Conservation (phyloP, 2,888 invertebrate genomes). For the Chymomyza procnemis region DNA sequence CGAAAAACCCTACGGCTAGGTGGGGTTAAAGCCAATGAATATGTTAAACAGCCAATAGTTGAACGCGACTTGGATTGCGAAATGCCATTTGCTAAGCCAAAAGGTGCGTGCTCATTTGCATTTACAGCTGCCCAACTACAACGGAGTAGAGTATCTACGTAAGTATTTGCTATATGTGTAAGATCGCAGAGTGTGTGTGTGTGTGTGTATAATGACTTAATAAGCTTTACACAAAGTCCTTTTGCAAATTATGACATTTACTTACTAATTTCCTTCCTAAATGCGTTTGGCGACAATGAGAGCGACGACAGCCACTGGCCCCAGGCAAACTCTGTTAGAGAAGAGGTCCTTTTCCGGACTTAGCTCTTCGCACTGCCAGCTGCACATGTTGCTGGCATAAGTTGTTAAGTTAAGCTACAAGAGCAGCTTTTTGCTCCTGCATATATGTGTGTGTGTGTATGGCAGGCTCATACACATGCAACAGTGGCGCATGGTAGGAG, state of each 20-base stretch:
- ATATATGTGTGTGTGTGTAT: neutral
- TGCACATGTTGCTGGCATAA: constrained; percentile 45
- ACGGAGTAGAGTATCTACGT: neutral
- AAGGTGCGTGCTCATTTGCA: constrained; percentile 29
- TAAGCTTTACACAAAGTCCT: constrained; percentile 61
- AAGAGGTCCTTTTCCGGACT: constrained; percentile 1
- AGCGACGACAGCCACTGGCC: constrained; percentile 3
- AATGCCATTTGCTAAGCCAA: constrained; percentile 2
- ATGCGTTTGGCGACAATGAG: constrained; percentile 62
- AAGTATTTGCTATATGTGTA: neutral
- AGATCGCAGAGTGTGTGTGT: constrained; percentile 8
- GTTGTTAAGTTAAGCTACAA: constrained; percentile 68
- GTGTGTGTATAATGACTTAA: constrained; percentile 61
- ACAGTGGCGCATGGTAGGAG: too few species aligned
- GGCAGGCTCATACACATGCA: neutral
- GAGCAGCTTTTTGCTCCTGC: constrained; percentile 32
- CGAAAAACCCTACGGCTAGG: neutral
- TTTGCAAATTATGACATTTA: constrained; percentile 69
- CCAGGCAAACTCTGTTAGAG: neutral
- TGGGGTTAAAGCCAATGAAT: constrained; percentile 4
- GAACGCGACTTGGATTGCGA: constrained; percentile 1
- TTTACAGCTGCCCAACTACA: constrained; percentile 35
- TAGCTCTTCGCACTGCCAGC: constrained; percentile 11
- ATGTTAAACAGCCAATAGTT: constrained; percentile 20
- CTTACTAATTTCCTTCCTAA: constrained; percentile 70